Evolutionary conservation across 37 sponge, comb jelly and placozoan species (phyloP), one percentile per base, ranked within the genome.

Genomic region (Halisarca cf. caerulea): DNA sequence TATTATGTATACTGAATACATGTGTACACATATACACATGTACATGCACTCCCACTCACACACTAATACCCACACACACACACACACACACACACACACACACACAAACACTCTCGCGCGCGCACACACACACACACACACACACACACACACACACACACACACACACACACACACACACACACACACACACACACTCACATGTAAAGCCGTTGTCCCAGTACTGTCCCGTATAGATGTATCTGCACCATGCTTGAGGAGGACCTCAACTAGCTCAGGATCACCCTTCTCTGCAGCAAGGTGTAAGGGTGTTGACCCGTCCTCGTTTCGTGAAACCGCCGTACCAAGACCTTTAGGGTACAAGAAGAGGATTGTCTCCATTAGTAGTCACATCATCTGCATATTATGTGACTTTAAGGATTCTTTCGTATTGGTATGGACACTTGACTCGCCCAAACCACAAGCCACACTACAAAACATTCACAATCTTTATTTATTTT

Each of bases 201-300:
- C 96, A 83, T 95, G 92, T 34, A 95, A 47, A 35, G 92, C 72
- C 9, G 96, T 95, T 3, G 92, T 84, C 79, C 96, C 96, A 55
- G 87, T 92, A 17, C 83, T 82, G 59, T 95, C 96, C 23, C 93
- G 53, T 17, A 92, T 78, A 2, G 84, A 84, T 40, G 89, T n/a
- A 58, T 95, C 96, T 9, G 96, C 90, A n/a, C 80, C 88, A 39
- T 88, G 69, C 14, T 82, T 66, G n/a, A 95, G 59, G 39, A 92
- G 37, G 9, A 75, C 39, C 25, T 80, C 66, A 45, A 95, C 54
- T 8, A 90, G 82, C 15, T 89, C 90, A 2, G 42, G 17, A 71
- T 82, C 69, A 0, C 96, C 96, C 66, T 58, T 84, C 43, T 83
- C 85, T 5, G 92, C 83, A 8, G 90, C 92, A 34, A 89, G 90